A percentile compares a stretch with the other conserved stretches of the same genome.
These are phyloP conservation scores for Ctenochaetus hawaiiensis DNA, from an alignment of 2,797 vertebrate genomes.

Conservation along the genomic window DNA sequence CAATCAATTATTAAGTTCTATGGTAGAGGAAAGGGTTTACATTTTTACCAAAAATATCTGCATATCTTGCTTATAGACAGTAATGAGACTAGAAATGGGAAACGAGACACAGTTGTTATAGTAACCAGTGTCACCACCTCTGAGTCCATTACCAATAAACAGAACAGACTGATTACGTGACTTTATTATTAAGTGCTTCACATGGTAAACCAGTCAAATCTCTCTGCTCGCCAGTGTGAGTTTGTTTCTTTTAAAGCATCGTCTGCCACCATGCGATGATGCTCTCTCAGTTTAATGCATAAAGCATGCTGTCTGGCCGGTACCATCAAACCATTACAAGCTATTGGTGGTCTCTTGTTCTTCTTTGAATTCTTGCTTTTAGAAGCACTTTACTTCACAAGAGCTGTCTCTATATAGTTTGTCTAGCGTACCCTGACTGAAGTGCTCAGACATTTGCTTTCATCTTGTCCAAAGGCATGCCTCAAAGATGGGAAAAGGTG, in stretches of 20 bases:
- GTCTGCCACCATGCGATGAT: not conserved
- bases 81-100: too few relatives aligned
- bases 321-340: conserved; percentile 47
- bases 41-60: not conserved
- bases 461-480: conserved; percentile 70
- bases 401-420: conserved; percentile 50
- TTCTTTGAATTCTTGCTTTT: conserved; percentile 63
- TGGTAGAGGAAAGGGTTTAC: not conserved
- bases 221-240: conserved; percentile 6
- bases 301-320: conserved; percentile 19
- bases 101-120: not conserved
- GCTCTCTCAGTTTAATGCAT: conserved; percentile 24
- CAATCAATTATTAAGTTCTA: too few relatives aligned
- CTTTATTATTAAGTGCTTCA: conserved; percentile 6
- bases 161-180: not conserved
- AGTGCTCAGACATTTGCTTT: conserved; percentile 71
- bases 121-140: not conserved
- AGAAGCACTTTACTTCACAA: conserved; percentile 58
- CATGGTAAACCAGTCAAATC: conserved; percentile 1
- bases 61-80: too few relatives aligned
- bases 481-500: conserved; percentile 66
- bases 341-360: conserved; percentile 43
- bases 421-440: conserved; percentile 49
- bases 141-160: conserved; percentile 1
- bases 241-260: conserved; percentile 19